Evolutionary conservation across 1,140 invertebrate genomes (phyloP), one percentile per base, ranked within the genome.

Genomic region (Hestina assimilis): DNA sequence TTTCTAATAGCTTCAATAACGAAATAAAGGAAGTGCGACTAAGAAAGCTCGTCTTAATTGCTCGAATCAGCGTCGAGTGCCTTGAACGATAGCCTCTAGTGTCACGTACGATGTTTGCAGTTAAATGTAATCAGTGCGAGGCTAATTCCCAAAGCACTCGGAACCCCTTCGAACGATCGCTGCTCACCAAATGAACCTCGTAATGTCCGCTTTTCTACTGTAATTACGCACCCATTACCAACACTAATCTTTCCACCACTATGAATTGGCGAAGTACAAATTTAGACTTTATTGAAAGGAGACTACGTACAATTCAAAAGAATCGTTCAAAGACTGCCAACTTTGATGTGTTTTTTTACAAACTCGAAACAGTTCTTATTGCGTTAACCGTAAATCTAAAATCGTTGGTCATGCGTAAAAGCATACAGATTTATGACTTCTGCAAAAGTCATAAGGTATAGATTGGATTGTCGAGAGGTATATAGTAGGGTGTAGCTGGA

Each of bases 171-270:
- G 40, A 42, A 42, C 40, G 15, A 42, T 42, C 40, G 40, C 70
- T 73, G 74, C 66, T 66, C 72, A 62, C 78, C 82, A 85, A 85
- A 87, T 83, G 82, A 87, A 87, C 82, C 76, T 79, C 66, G 80
- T 80, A 74, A 78, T 79, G 82, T 85, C 82, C 76, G 75, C 79
- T 79, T 87, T 84, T 87, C 83, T 81, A 74, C 75, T 75, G 73
- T 85, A 87, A 87, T 87, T 87, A 87, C 78, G 74, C 64, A 70
- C 72, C 75, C 69, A 85, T 85, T 85, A 82, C 76, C 76, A 70
- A 70, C 78, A 83, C 79, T 83, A 87, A 83, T 83, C 79, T 81
- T 65, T 72, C 61, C 54, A 55, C 66, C 50, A 60, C 41, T 61
- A 24, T 15, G 45, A 55, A 56, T 53, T 11, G 24, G 41, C 52